Evolutionary conservation across 2,888 invertebrate genomes (phyloP).

Genomic region (Neria commutata): DNA sequence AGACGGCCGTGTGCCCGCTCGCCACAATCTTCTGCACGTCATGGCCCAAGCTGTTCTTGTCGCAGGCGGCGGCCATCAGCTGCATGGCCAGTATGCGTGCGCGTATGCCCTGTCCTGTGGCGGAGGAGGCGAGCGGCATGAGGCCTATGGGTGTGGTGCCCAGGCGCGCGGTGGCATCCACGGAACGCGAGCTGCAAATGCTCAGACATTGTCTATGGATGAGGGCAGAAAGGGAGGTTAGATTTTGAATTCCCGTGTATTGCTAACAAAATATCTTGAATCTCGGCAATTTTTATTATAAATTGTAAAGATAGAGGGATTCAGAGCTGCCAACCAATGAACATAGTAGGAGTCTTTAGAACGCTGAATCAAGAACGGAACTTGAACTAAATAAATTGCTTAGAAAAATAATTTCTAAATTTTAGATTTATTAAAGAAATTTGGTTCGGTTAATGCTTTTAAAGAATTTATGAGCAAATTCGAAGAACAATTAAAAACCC

Average conservation of each 20-base stretch:
- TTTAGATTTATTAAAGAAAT: too few species aligned
- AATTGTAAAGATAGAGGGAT: too few species aligned
- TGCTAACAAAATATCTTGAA: not conserved
- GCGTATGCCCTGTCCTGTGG: constrained; percentile 86
- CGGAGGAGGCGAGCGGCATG: constrained; percentile 83
- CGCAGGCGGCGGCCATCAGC: constrained; percentile 85
- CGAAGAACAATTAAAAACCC: too few species aligned
- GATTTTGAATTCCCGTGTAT: not conserved
- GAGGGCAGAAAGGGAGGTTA: not conserved
- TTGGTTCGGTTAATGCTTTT: too few species aligned
- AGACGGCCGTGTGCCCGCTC: constrained; percentile 82
- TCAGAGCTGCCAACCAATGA: too few species aligned
- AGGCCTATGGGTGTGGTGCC: constrained; percentile 81
- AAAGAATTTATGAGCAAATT: too few species aligned
- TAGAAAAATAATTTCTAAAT: too few species aligned
- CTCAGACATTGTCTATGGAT: constrained; percentile 76
- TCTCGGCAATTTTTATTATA: too few species aligned
- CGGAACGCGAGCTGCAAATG: constrained; percentile 78
- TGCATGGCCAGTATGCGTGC: constrained; percentile 85
- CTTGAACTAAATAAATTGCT: too few species aligned
- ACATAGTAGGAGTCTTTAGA: too few species aligned
- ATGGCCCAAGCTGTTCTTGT: constrained; percentile 62
- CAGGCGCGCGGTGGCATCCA: constrained; percentile 78
- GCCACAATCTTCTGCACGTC: constrained; percentile 63
- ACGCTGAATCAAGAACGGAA: too few species aligned